Base-by-base conservation (phyloP, 2,113 vertebrate genomes). In the Chaenocephalus aceratus region DNA sequence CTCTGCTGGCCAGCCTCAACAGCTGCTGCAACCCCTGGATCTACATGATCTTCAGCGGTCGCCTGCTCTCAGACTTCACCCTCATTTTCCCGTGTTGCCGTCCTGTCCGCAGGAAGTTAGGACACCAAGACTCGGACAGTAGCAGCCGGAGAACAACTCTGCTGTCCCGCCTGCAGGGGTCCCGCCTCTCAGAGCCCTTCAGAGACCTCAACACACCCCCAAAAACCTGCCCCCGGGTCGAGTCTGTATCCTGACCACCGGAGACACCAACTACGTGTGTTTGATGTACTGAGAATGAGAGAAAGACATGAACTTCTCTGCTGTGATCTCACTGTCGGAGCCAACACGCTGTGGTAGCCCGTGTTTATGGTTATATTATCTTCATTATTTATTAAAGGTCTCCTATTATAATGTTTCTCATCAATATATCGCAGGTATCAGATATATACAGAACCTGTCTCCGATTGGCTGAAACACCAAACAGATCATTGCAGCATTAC, bases 11-110 rank as follows among this genome's bases (percentile, higher is more conserved):
- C 75, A 97, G 97, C 67, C 95, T 99, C 79, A 99, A 99, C 88
- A 99, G 97, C 70, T 99, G 98, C 92, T 98, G 97, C 82, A 99
- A 99, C 87, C 98, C 98, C 0, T 99, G 98, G 98, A 98, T 99
- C 94, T 99, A 99, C 93, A 98, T 99, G 98, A 95, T 99, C 83
- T 98, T 98, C 85, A 97, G 97, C 0, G 97, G 98, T 0, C 96
- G 97, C 71, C 96, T 99, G 26, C 93, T 98, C 18, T 94, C 97
- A 12, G 97, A 98, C 92, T 96, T 96, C 11, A 46, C 96, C 36
- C 84, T 89, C 65, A 95, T 94, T 72, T 93, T 98, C 64, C 95
- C 90, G 0, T 98, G 97, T 72, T 97, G 97, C 88, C 91, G 82
- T 58, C 94, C 88, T 58, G 75, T 90, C 2, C 58, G 91, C 16